These are phyloP conservation scores for Zosterops japonicus DNA, from an alignment of 2,113 vertebrate genomes.

Conservation along the genomic window DNA sequence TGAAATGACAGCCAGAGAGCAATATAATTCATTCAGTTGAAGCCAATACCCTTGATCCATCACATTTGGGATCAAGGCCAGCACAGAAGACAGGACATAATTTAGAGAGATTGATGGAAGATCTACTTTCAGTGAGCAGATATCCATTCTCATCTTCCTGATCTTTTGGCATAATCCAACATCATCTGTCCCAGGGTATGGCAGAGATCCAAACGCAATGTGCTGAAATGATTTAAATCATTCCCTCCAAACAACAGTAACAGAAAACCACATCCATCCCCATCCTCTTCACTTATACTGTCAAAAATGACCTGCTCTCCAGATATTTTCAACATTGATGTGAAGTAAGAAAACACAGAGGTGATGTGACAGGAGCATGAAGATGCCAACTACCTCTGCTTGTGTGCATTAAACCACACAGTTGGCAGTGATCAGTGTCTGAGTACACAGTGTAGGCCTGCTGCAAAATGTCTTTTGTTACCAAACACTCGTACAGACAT, in stretches of 20 bases:
- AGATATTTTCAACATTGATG: not conserved
- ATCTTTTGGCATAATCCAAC: not conserved
- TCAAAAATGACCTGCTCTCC: not conserved
- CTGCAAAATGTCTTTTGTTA: not conserved
- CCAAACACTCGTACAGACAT: not conserved
- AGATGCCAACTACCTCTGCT: not conserved
- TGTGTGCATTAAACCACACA: not conserved
- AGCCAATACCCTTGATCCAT: not conserved
- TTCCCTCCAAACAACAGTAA: not conserved
- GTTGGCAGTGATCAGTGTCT: not conserved
- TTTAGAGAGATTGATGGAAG: constrained; percentile 15
- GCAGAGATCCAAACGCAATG: not conserved
- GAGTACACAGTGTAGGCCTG: not conserved
- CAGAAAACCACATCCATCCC: not conserved
- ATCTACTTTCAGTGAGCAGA: not conserved
- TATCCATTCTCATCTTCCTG: not conserved
- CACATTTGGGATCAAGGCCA: not conserved
- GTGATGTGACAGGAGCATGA: not conserved
- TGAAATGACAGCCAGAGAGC: not conserved
- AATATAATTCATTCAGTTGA: not conserved
- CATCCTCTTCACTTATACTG: not conserved
- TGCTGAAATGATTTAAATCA: constrained; percentile 9
- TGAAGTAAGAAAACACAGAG: not conserved
- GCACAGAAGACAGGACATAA: not conserved
- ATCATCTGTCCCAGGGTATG: not conserved